Evolutionary conservation across 2,888 invertebrate genomes (phyloP).

Genomic region (Drosophila siamana): DNA sequence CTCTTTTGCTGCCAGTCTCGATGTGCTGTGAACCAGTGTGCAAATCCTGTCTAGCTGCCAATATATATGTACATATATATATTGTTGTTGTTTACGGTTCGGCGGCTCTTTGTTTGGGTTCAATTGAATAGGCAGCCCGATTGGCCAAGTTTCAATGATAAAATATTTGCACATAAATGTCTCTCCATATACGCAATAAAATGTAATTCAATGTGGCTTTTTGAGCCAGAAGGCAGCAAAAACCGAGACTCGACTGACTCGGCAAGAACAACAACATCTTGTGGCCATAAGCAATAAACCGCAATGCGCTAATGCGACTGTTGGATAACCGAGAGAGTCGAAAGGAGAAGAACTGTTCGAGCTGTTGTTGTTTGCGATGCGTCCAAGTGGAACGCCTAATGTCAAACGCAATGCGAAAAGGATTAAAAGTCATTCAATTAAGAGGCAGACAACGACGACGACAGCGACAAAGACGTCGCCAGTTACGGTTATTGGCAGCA

Average conservation of each 20-base stretch:
- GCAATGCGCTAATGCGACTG: conserved; percentile 69
- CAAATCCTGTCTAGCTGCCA: conserved; percentile 32
- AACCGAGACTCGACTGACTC: conserved; percentile 1
- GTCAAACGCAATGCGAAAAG: conserved; percentile 82
- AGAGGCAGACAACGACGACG: conserved; percentile 57
- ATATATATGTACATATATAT: no score
- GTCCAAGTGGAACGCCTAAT: conserved; percentile 66
- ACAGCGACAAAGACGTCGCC: conserved; percentile 38
- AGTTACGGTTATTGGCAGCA: conserved; percentile 43
- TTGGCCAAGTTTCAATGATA: conserved; percentile 74
- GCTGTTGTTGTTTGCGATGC: conserved; percentile 33
- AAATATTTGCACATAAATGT: conserved; percentile 82
- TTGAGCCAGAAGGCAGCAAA: no score
- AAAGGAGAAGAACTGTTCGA: conserved; percentile 2
- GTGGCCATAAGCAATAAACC: conserved; percentile 75
- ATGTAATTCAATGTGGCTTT: conserved; percentile 74
- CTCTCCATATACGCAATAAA: conserved; percentile 73
- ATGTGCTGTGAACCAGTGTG: conserved; percentile 23
- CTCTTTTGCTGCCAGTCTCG: neutral
- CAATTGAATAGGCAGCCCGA: conserved; percentile 41
- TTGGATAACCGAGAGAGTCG: conserved; percentile 33
- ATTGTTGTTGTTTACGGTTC: conserved; percentile 63
- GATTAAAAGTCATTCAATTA: conserved; percentile 82
- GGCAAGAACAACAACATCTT: conserved; percentile 37
- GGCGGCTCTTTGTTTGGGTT: conserved; percentile 56